phyloP scores from a whole-genome alignment of 2,797 vertebrate species.

The Pantherophis vulpinus region DNA sequence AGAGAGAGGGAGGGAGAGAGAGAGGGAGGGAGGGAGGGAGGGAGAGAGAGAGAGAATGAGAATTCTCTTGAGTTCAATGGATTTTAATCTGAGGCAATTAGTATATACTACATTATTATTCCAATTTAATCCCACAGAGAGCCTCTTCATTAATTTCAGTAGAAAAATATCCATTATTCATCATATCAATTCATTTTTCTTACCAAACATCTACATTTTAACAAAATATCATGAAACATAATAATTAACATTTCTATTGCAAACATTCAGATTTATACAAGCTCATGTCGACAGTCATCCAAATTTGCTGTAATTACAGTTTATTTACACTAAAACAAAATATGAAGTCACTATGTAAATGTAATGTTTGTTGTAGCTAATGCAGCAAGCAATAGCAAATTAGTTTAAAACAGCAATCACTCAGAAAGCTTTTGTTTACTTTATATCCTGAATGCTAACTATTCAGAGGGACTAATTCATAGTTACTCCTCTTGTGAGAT shows the following conservation, averaged over 20 bases:
- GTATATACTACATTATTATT: conserved; percentile 16
- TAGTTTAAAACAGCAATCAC: conserved; percentile 80
- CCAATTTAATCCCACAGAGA: not conserved
- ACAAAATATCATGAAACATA: conserved; percentile 88
- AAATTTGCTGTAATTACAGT: conserved; percentile 99
- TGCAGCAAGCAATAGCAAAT: conserved; percentile 84
- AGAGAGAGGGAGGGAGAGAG: no score
- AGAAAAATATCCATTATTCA: conserved; percentile 23
- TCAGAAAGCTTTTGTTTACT: conserved; percentile 78
- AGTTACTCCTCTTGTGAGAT: not conserved
- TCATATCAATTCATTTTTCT: conserved; percentile 34
- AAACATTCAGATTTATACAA: conserved; percentile 96
- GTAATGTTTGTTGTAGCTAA: conserved; percentile 99
- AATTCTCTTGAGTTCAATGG: not conserved
- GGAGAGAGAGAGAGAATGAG: not conserved
- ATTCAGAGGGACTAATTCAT: not conserved
- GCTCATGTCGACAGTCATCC: conserved; percentile 98
- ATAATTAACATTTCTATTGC: conserved; percentile 96
- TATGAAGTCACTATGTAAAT: conserved; percentile 99
- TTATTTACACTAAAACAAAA: conserved; percentile 99
- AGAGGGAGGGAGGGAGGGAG: no score
- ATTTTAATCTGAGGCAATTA: not conserved
- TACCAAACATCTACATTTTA: conserved; percentile 61
- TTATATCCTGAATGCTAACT: conserved; percentile 56
- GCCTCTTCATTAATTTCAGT: conserved; percentile 14